Conservation (phyloP, 2,888 invertebrate species). For the Pandemis cinnamomeana region DNA sequence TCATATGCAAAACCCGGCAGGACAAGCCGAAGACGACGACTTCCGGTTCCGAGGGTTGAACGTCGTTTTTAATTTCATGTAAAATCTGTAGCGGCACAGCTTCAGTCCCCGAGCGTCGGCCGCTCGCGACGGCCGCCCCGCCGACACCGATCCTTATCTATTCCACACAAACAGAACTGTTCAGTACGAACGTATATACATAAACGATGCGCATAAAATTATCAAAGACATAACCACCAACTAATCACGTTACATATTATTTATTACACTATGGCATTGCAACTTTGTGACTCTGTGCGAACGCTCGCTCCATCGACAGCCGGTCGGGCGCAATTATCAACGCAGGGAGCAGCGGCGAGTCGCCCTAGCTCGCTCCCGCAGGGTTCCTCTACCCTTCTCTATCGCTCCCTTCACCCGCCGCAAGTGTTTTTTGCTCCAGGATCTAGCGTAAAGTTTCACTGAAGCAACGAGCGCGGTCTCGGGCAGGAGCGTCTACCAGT, state of each 20-base stretch:
- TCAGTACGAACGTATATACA: slow-evolving; percentile 72
- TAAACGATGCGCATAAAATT: slow-evolving; percentile 73
- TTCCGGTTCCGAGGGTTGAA: neutral
- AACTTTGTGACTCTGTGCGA: slow-evolving; percentile 78
- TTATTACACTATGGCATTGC: slow-evolving; percentile 78
- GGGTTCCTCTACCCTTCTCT: too few relatives aligned
- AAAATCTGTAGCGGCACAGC: slow-evolving; percentile 14
- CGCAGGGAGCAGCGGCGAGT: too few relatives aligned
- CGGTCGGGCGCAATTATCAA: too few relatives aligned
- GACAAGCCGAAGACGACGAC: slow-evolving; percentile 36
- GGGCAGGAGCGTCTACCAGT: neutral
- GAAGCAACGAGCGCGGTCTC: neutral
- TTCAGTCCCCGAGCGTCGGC: neutral
- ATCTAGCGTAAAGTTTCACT: neutral
- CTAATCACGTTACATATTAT: slow-evolving; percentile 64
- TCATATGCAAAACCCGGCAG: slow-evolving; percentile 47
- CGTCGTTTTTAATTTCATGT: slow-evolving; percentile 1
- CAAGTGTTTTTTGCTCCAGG: too few relatives aligned
- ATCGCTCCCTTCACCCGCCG: too few relatives aligned
- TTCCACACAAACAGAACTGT: slow-evolving; percentile 9
- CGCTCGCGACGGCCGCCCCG: neutral
- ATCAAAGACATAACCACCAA: slow-evolving; percentile 69
- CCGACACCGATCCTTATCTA: slow-evolving; percentile 12
- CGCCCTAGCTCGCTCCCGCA: too few relatives aligned
- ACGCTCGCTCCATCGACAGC: slow-evolving; percentile 41